These are phyloP conservation scores for Drosophila gunungcola DNA, from an alignment of 1,140 invertebrate species.

Conservation along the genomic window DNA sequence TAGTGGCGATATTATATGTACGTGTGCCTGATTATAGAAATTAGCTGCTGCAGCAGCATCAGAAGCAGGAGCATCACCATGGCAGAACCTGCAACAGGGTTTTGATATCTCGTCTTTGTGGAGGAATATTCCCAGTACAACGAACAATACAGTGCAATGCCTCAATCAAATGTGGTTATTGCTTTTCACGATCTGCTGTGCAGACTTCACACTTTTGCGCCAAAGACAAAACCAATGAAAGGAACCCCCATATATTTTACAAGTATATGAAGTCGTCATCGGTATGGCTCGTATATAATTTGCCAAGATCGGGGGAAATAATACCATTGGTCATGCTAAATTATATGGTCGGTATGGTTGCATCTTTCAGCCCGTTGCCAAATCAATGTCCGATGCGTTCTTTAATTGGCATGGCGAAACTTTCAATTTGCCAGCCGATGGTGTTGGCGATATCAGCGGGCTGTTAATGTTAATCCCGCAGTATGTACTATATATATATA, in stretches of 20 bases:
- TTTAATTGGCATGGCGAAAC: constrained; percentile 68
- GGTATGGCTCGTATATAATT: constrained; percentile 55
- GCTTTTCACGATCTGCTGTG: constrained; percentile 35
- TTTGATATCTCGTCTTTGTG: not conserved
- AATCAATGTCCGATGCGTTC: constrained; percentile 61
- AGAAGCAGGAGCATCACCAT: constrained; percentile 14
- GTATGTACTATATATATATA: not conserved
- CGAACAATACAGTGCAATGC: constrained; percentile 17
- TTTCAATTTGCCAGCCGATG: constrained; percentile 71
- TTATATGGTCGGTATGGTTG: constrained; percentile 47
- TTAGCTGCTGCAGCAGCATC: constrained; percentile 54
- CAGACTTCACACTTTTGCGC: constrained; percentile 80
- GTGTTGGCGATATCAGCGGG: constrained; percentile 70
- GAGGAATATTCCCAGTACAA: constrained; percentile 21
- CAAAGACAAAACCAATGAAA: constrained; percentile 17
- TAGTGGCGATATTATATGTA: constrained; percentile 84
- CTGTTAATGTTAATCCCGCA: constrained; percentile 62
- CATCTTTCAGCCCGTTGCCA: constrained; percentile 40
- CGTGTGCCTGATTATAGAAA: constrained; percentile 85
- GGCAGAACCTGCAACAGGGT: not conserved
- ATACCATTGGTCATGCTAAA: constrained; percentile 76
- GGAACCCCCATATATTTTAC: not conserved
- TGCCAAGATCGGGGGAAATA: constrained; percentile 53
- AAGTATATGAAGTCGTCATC: constrained; percentile 77
- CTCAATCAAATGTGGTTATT: constrained; percentile 57